Evolutionary conservation across 2,888 invertebrate genomes (phyloP).

Genomic region (Ochropacha duplaris): DNA sequence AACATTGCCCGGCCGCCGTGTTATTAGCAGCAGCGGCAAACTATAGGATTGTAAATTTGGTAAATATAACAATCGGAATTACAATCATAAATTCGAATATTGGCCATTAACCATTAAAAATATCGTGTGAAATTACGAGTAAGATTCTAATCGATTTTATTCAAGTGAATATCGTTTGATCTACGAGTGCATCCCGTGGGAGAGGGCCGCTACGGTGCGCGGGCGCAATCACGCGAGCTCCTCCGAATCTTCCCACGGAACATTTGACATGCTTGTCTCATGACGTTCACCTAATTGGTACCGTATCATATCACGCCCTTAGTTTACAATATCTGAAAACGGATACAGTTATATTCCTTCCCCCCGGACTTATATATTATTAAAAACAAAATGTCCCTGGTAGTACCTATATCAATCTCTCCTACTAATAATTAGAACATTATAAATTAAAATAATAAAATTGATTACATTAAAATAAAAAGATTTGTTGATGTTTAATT

Average conservation of each 20-base stretch:
- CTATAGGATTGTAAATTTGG: too few relatives aligned
- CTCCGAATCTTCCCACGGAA: conserved; percentile 51
- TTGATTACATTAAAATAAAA: too few relatives aligned
- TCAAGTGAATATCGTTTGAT: conserved; percentile 41
- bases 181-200: conserved; percentile 58
- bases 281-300: conserved; percentile 43
- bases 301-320: conserved; percentile 66
- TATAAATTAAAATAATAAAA: too few relatives aligned
- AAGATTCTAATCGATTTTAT: conserved; percentile 54
- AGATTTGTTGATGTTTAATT: too few relatives aligned
- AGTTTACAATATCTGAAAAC: background rate
- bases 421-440: too few relatives aligned
- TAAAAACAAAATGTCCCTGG: too few relatives aligned
- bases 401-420: too few relatives aligned
- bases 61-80: too few relatives aligned
- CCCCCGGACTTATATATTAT: too few relatives aligned
- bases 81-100: background rate
- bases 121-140: conserved; percentile 36
- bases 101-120: background rate
- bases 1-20: too few relatives aligned
- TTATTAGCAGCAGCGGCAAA: too few relatives aligned
- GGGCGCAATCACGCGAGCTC: conserved; percentile 48
- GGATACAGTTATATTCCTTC: background rate
- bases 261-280: conserved; percentile 32
- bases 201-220: conserved; percentile 51